These are phyloP conservation scores for Telenomus remus DNA, from an alignment of 1,140 invertebrate genomes.

Conservation along the genomic window DNA sequence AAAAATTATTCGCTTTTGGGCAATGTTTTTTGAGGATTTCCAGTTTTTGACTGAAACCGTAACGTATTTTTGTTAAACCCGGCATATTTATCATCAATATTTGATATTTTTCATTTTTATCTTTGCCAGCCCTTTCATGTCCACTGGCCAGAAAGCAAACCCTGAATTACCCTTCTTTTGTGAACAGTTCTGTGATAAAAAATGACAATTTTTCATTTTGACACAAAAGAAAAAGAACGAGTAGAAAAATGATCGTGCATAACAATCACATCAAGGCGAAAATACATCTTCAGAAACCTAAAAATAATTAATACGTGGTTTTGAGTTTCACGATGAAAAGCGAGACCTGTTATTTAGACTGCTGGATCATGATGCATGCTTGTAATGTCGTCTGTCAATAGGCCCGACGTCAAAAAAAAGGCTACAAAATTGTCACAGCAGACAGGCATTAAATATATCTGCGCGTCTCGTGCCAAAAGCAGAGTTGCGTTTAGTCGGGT, in stretches of 20 bases:
- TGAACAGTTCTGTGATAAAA: constrained; percentile 12
- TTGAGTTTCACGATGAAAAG: too few species aligned
- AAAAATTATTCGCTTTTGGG: too few species aligned
- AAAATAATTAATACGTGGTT: too few species aligned
- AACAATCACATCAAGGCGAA: too few species aligned
- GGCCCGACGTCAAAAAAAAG: too few species aligned
- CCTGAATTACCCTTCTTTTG: constrained; percentile 31
- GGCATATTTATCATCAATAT: too few species aligned
- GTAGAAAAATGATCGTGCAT: too few species aligned
- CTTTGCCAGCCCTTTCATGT: constrained; percentile 18
- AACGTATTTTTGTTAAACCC: too few species aligned
- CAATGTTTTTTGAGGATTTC: too few species aligned
- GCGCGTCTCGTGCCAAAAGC: constrained; percentile 23
- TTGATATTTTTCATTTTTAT: neutral
- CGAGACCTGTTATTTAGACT: neutral
- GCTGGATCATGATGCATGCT: neutral
- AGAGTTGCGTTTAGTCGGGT: constrained; percentile 13
- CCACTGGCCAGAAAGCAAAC: constrained; percentile 31
- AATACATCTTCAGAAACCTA: too few species aligned
- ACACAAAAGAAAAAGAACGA: too few species aligned
- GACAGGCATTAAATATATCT: constrained; percentile 20
- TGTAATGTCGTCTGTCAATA: constrained; percentile 23
- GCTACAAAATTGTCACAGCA: neutral
- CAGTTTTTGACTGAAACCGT: too few species aligned
- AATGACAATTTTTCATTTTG: constrained; percentile 17